phyloP scores from a whole-genome alignment of 2,888 invertebrate species.

The Diloba caeruleocephala region DNA sequence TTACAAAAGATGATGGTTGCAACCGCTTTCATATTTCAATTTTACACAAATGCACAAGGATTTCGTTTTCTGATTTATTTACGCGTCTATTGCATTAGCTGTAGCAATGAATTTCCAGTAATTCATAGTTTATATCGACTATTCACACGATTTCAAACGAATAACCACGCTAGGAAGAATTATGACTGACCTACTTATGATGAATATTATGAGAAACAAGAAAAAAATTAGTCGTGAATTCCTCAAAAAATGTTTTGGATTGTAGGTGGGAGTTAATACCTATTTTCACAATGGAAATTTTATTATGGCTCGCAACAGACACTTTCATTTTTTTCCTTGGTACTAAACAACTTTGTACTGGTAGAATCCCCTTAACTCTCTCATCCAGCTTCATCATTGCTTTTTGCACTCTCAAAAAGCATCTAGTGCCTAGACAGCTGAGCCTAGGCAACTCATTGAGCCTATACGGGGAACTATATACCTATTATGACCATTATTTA shows the following conservation, averaged over 20 bases:
- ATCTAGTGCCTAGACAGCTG: too few species aligned
- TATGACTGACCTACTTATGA: slow-evolving; percentile 29
- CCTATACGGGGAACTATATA: neutral
- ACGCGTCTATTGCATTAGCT: slow-evolving; percentile 12
- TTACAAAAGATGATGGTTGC: slow-evolving; percentile 10
- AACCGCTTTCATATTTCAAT: slow-evolving; percentile 16
- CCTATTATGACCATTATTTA: neutral
- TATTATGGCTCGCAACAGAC: too few species aligned
- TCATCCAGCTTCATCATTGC: too few species aligned
- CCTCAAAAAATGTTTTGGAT: too few species aligned
- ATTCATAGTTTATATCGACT: slow-evolving; percentile 21
- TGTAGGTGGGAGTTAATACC: neutral
- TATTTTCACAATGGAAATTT: neutral
- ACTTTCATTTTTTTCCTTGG: too few species aligned
- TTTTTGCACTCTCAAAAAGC: too few species aligned
- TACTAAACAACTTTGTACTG: too few species aligned
- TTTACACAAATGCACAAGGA: slow-evolving; percentile 17
- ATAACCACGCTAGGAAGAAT: slow-evolving; percentile 29
- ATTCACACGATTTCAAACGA: slow-evolving; percentile 38
- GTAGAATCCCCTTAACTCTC: too few species aligned
- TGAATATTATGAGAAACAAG: slow-evolving; percentile 17
- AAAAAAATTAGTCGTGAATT: slow-evolving; percentile 14
- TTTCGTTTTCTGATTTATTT: slow-evolving; percentile 30
- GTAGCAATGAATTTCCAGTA: slow-evolving; percentile 32
- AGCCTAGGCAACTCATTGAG: too few species aligned